phyloP scores from a whole-genome alignment of 2,797 vertebrate species.

The Gallinago stenura region DNA sequence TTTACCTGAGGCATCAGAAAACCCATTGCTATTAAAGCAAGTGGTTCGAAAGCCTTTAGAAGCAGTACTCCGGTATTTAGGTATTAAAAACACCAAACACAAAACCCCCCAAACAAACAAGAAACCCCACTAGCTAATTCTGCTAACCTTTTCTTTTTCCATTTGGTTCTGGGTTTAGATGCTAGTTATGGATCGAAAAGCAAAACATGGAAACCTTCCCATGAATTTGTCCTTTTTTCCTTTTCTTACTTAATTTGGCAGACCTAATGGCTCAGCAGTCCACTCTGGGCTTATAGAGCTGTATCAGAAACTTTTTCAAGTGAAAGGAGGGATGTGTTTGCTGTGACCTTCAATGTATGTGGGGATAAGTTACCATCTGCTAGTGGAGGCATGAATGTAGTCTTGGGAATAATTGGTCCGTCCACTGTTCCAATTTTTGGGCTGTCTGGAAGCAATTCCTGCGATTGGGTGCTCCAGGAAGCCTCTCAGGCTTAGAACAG shows the following conservation, averaged over 20 bases:
- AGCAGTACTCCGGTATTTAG: slow-evolving; percentile 94
- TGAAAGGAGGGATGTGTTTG: background rate
- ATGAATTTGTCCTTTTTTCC: background rate
- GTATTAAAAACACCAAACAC: slow-evolving; percentile 71
- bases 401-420: background rate
- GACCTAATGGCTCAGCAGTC: background rate
- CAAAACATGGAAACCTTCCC: background rate
- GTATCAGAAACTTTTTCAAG: background rate
- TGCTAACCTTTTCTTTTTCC: background rate
- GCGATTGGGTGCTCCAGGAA: background rate
- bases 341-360: background rate
- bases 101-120: background rate
- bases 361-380: background rate
- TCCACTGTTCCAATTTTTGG: background rate
- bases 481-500: background rate
- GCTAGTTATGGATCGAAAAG: background rate
- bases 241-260: background rate
- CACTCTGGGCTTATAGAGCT: background rate
- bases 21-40: slow-evolving; percentile 88
- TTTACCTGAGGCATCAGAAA: slow-evolving; percentile 90
- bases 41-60: slow-evolving; percentile 95
- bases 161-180: background rate
- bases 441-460: background rate
- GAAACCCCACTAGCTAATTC: slow-evolving; percentile 3
- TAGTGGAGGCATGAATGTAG: background rate